Evolutionary conservation across 2,113 vertebrate genomes (phyloP), one percentile per base, ranked within the genome.

Genomic region (Empidonax traillii): DNA sequence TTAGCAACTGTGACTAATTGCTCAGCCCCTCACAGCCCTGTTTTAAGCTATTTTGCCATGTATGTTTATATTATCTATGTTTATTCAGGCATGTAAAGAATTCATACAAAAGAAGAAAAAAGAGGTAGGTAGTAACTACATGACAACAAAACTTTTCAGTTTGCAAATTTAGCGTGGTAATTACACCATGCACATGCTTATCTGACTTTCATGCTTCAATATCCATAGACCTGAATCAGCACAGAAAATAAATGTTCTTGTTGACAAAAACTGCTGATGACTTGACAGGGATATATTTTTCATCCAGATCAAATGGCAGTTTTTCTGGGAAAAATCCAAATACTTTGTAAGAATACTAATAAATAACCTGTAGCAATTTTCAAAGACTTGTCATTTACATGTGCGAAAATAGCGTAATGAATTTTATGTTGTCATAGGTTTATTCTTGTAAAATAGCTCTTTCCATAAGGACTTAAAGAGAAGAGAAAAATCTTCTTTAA

Each of bases 1-100:
- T 85, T 87, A 85, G 47, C 27, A 85, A 49, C 39, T 53, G 56
- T 28, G 53, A 35, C 27, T 67, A 67, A 81, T 24, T 84, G 41
- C 47, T 75, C 20, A 65, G 83, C 44, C 46, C 39, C 87, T 87
- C 14, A 13, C 44, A 71, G 10, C 33, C 44, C 69, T 86, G 15
- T 56, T 81, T 74, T 61, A 92, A 78, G 69, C n/a, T 90, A 8
- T 89, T 94, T 84, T 85, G 84, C 53, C 12, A 56, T 14, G 12
- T 41, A 68, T 63, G 31, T 53, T 90, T 75, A 33, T 63, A 71
- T 87, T 74, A 77, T n/a, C 33, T n/a, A 1, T 85, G 39, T 80
- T 96, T 94, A 67, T 78, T 91, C 65, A 71, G 56, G 73, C 77
- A 91, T 81, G 86, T 85, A 78, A 94, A 85, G 52, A 90, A 92